phyloP scores from a whole-genome alignment of 1,140 invertebrate genomes.

The Cherax destructor region DNA sequence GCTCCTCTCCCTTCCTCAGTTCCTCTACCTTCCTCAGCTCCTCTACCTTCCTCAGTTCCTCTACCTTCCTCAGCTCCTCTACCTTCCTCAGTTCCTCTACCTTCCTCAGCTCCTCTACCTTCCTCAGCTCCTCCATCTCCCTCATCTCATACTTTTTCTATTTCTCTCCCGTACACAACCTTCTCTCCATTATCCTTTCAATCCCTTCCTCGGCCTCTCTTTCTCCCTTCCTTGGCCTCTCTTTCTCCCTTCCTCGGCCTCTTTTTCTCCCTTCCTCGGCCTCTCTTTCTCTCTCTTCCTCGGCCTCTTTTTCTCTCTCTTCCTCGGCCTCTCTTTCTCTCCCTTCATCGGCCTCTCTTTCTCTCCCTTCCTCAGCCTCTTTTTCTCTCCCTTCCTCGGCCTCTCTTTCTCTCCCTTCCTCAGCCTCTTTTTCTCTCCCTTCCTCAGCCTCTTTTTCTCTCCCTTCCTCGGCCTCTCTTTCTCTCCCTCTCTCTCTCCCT shows the following conservation, averaged over 20 bases:
- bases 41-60: background rate
- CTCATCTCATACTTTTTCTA: background rate
- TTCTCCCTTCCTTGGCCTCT: background rate
- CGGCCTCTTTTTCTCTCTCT: too few relatives aligned
- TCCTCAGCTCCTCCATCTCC: background rate
- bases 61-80: too few relatives aligned
- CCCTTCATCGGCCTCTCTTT: too few relatives aligned
- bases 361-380: too few relatives aligned
- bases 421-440: too few relatives aligned
- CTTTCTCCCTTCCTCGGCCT: background rate
- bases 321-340: conserved; percentile 14
- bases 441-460: too few relatives aligned
- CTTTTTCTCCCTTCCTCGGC: background rate
- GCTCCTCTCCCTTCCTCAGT: background rate
- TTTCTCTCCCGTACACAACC: background rate
- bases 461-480: too few relatives aligned
- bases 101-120: background rate
- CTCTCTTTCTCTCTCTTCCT: background rate
- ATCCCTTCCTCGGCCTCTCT: conserved; percentile 8
- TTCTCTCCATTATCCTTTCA: background rate
- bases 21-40: background rate
- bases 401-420: too few relatives aligned
- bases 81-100: background rate
- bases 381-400: too few relatives aligned
- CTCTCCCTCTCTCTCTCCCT: too few relatives aligned